Evolutionary conservation across 2,797 vertebrate genomes (phyloP).

Genomic region (Danio jaintianensis): DNA sequence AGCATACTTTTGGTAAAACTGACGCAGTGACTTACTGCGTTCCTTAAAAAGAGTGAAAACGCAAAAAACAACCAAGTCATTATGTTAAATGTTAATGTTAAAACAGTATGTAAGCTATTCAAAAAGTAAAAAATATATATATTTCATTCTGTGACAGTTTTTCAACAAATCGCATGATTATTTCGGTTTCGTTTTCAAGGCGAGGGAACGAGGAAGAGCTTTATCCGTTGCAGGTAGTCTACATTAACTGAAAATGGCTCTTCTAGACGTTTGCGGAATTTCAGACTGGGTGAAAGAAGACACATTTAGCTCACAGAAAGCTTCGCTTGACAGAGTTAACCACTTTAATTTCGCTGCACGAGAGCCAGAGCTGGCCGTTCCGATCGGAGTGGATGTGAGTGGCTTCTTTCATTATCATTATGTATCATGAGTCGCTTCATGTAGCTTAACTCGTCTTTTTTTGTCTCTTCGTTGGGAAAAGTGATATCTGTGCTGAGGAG

Average conservation of each 20-base stretch:
- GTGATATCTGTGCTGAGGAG: background rate
- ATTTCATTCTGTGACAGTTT: too few species aligned
- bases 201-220: background rate
- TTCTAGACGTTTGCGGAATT: constrained; percentile 30
- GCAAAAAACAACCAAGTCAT: too few species aligned
- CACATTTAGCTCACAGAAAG: background rate
- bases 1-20: too few species aligned
- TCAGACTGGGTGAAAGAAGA: constrained; percentile 22
- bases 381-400: constrained; percentile 10
- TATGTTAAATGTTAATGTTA: too few species aligned
- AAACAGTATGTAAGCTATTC: too few species aligned
- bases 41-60: too few species aligned
- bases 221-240: background rate
- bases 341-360: constrained; percentile 4
- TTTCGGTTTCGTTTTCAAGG: background rate
- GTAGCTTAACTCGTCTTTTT: background rate
- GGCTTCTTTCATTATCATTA: background rate
- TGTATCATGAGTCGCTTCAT: background rate
- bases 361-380: constrained; percentile 13
- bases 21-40: too few species aligned
- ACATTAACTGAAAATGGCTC: constrained; percentile 22
- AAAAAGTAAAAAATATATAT: too few species aligned
- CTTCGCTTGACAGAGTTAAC: constrained; percentile 15
- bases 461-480: background rate
- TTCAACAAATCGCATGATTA: background rate